Evolutionary conservation across 1,140 invertebrate genomes (phyloP), one percentile per base, ranked within the genome.

Genomic region (Parasteatoda tepidariorum): DNA sequence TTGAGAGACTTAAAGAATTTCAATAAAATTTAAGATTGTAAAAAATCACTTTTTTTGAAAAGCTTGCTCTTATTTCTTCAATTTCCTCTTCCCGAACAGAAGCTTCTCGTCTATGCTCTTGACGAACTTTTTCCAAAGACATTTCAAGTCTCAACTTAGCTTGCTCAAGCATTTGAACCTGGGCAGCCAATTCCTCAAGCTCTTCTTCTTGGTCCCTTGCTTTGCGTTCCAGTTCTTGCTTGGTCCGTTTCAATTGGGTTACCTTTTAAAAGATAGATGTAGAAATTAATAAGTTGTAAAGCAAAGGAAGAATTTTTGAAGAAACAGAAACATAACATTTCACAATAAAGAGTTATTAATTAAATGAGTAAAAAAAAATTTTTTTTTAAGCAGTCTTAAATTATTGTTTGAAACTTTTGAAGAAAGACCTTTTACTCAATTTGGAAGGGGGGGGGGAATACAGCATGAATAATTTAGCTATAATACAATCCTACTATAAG

Each of bases 131-230:
- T 89, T 98, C 96, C 70, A 97, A 89, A 31, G 93, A 92, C 96
- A 98, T 98, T 88, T 98, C 96, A 54, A 98, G 90, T 0, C 95
- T 91, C 7, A 97, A 89, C 88, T 98, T 98, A 1, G 95, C 94
- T 88, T 95, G 94, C 88, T 97, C 95, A 84, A 97, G 89, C 71
- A 96, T 89, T 75, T 90, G 88, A 0, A 90, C 88, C 85, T 86
- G 96, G 34, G 95, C 96, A 0, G 96, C 96, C 85, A 97, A 91
- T 87, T 98, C 96, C 88, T 98, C 97, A 30, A 98, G 89, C 88
- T 98, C 97, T 89, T 98, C 97, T 87, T 98, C 96, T 90, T 97
- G 96, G 87, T 98, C 96, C 87, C 96, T 94, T 3, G 93, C 88
- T 83, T 95, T 94, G 38, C 93, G 91, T 87, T 98, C 96, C n/a